Percentiles rank a stretch among this genome's conserved stretches.
Evolutionary conservation across 2,113 vertebrate species (phyloP).

Genomic region (Mirza zaza): DNA sequence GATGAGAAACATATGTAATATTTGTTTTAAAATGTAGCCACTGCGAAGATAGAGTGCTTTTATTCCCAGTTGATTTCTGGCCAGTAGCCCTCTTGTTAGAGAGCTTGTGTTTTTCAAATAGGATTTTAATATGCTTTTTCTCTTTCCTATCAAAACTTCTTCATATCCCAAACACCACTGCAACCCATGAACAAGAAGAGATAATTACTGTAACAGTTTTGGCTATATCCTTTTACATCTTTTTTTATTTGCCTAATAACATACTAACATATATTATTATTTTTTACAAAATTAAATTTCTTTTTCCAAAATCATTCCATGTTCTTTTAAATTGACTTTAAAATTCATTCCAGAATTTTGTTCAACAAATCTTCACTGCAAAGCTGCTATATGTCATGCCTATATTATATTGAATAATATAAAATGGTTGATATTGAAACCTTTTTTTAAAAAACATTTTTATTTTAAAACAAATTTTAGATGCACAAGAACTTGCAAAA

Average conservation of each 20-base stretch:
- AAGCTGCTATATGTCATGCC: background rate
- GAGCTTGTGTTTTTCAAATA: slow-evolving; percentile 19
- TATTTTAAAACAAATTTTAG: slow-evolving; percentile 25
- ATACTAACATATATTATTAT: background rate
- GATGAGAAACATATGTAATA: background rate
- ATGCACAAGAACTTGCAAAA: background rate
- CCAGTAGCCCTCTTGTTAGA: background rate
- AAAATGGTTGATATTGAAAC: background rate
- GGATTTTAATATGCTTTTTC: background rate
- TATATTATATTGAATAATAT: background rate
- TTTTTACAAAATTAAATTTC: background rate
- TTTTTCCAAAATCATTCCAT: background rate
- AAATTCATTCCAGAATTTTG: background rate
- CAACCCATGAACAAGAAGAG: background rate
- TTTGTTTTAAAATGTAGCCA: background rate
- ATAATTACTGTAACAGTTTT: background rate
- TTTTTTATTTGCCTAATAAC: background rate
- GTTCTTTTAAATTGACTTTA: background rate
- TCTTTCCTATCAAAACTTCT: background rate
- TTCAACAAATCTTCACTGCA: background rate
- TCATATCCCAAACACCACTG: background rate
- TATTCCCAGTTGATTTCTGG: background rate
- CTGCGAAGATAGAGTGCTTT: background rate
- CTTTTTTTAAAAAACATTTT: background rate
- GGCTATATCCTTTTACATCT: background rate